Base-by-base conservation (phyloP, 1,140 invertebrate genomes). In the Drosophila setifemur region DNA sequence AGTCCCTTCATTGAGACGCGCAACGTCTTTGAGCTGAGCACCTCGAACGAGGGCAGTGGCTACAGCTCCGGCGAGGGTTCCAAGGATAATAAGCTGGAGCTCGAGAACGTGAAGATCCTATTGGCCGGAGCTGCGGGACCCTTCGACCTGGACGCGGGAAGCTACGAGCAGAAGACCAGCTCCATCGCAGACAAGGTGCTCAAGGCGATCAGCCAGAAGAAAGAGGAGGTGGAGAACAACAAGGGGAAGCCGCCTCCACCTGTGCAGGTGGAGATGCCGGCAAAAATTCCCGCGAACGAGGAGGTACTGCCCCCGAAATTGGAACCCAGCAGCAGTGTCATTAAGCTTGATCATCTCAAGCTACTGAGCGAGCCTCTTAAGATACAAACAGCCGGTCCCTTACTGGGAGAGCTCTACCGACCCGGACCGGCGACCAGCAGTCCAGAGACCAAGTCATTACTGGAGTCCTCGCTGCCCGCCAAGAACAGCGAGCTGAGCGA, bases 131-230 rank as follows among this genome's bases (percentile, higher is more conserved):
- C 76, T 0, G 67, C 70, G 0, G 77, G 77, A 3, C 66, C 67
- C 0, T 89, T 90, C 8, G 87, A 90, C 45, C 53, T 90, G 7
- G 87, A 85, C 19, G 85, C 85, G 0, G 71, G 78, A 3, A 90
- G 86, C 43, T 79, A 83, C 29, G 90, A 90, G 33, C 89, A 88
- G 18, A 90, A 89, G 35, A 72, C 87, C 14, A 92, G 92, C 8
- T 93, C 93, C 43, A 93, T 93, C 67, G 92, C 93, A 2, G 93
- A 93, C 58, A 93, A 93, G 81, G 90, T 93, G 3, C 87, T 93
- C 3, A 92, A 92, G 79, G 92, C 92, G 2, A 87, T 90, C 1
- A 74, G 91, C 91, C 73, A 93, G 90, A 81, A 93, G 55, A 90
- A 90, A 50, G 86, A 90, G 52, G 89, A 90, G 31, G 83, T 86